These are phyloP conservation scores for Xenopus borealis DNA, from an alignment of 2,113 vertebrate species.

Conservation along the genomic window DNA sequence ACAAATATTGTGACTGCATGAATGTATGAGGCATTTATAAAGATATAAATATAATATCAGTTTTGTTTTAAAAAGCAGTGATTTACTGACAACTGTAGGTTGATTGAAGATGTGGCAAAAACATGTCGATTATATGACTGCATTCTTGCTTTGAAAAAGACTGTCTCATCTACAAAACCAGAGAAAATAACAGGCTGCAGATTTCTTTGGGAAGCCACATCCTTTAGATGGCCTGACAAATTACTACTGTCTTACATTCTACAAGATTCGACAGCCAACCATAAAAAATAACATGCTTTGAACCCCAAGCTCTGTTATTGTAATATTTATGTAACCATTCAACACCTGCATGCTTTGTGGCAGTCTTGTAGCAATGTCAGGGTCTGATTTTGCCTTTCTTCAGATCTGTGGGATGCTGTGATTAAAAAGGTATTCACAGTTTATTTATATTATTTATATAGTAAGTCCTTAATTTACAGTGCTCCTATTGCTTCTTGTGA, in stretches of 20 bases:
- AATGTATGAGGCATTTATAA: too few relatives aligned
- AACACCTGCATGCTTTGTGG: background rate
- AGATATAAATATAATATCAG: too few relatives aligned
- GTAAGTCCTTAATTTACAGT: background rate
- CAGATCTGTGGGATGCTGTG: background rate
- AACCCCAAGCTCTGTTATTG: background rate
- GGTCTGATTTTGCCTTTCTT: background rate
- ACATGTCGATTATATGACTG: conserved; percentile 16
- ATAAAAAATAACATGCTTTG: background rate
- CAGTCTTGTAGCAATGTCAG: background rate
- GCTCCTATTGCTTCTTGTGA: background rate
- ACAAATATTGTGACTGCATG: too few relatives aligned
- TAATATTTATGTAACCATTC: background rate
- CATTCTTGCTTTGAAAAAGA: conserved; percentile 7
- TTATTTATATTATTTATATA: too few relatives aligned
- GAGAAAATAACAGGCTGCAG: conserved; percentile 11
- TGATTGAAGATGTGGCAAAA: background rate
- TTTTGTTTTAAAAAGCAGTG: too few relatives aligned
- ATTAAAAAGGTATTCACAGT: background rate
- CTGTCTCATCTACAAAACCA: background rate
- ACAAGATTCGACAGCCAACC: background rate
- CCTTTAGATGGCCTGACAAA: background rate
- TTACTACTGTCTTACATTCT: background rate
- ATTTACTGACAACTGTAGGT: background rate
- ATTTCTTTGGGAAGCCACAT: conserved; percentile 5